These are phyloP conservation scores for Pandion haliaetus DNA, from an alignment of 2,113 vertebrate species.

Conservation along the genomic window DNA sequence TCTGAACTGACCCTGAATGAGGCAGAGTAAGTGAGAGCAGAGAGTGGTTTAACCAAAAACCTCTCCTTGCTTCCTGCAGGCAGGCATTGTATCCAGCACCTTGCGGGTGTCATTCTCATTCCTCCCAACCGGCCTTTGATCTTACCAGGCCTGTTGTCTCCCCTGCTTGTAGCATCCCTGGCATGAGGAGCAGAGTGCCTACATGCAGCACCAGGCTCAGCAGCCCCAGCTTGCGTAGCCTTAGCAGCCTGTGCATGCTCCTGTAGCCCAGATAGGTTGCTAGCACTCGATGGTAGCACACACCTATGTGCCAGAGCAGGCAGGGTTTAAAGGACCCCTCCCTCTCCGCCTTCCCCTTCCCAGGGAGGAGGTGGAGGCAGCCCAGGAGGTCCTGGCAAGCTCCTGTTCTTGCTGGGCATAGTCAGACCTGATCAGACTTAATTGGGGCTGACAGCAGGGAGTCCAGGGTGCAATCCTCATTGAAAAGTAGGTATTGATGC, in stretches of 20 bases:
- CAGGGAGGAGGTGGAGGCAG: neutral
- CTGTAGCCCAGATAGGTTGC: neutral
- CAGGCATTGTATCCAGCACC: neutral
- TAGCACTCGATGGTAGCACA: neutral
- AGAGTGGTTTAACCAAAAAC: neutral
- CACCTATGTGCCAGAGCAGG: neutral
- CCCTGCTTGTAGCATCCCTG: neutral
- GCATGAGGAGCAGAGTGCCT: neutral
- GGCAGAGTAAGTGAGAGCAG: neutral
- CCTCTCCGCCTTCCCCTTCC: neutral
- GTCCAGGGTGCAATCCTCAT: slow-evolving; percentile 24
- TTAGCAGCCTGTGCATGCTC: neutral
- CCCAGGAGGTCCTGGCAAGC: neutral
- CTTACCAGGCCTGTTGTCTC: neutral
- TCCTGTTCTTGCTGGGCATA: neutral
- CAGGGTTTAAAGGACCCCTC: neutral
- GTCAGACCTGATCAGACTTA: slow-evolving; percentile 61
- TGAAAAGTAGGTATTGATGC: slow-evolving; percentile 35
- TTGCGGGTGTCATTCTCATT: neutral
- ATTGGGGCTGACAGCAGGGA: slow-evolving; percentile 43
- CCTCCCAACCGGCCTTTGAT: neutral
- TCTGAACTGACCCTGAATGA: neutral
- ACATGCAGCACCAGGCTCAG: neutral
- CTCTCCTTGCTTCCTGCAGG: neutral
- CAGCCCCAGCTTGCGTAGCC: neutral